Evolutionary conservation across 2,888 invertebrate species (phyloP), one percentile per base, ranked within the genome.

Genomic region (Geophilus truncorum): DNA sequence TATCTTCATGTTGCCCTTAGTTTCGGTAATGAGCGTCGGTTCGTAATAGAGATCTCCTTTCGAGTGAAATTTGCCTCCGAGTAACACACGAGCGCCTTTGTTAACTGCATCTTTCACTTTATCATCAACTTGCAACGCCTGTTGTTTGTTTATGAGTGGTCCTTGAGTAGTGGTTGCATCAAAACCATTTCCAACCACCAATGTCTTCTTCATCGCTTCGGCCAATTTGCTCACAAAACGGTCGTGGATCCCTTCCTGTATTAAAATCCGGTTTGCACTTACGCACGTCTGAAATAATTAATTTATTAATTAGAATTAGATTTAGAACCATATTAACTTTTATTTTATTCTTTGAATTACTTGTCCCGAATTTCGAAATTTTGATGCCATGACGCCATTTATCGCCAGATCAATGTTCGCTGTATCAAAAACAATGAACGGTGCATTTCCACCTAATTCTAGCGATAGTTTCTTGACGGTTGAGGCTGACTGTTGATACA

Each of bases 391-490:
- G 0, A 96, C 94, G 32, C 96, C 95, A 80, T 91, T 90, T 0
- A 97, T 91, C 0, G 98, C 97, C 85, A 91, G 89, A 82, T 94
- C 92, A 25, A 99, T 85, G 87, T 98, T 92, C 1, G 98, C 98
- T 82, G 93, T 92, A 81, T 95, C 91, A 85, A 98, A 98, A 6
- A 99, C 95, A 84, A 99, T 96, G 85, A 97, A 97, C 0, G 99
- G 97, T 0, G 98, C 98, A 90, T 99, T 99, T 7, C 99, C 99
- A 40, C 99, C 99, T 79, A 99, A 89, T 87, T 99, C 99, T 82
- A 99, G 89, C n/a, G 93, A 91, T 5, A 98, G 89, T 82, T 94
- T 90, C 87, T 99, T 99, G 78, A 99, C 91, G 0, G 94, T 94
- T 70, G 91, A 89, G 0, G 97, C 93, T 84, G 94, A 95, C 85